Conservation (phyloP, 2,888 invertebrate species). For the Ametastegia equiseti region DNA sequence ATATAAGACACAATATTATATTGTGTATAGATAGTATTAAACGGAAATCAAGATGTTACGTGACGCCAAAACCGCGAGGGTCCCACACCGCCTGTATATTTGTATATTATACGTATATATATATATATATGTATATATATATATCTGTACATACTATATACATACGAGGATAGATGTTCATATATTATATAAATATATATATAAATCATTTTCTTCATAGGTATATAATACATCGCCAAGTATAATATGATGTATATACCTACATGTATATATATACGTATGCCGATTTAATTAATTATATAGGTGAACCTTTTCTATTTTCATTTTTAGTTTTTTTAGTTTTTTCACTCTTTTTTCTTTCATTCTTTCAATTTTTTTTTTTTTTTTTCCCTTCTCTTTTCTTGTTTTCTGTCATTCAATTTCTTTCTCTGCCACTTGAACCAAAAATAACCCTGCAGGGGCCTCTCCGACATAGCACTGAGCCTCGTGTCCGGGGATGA, state of each 20-base stretch:
- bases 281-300: too few species aligned
- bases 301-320: too few species aligned
- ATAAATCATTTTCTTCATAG: background rate
- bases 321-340: background rate
- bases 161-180: background rate
- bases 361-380: too few species aligned
- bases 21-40: background rate
- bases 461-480: slow-evolving; percentile 76
- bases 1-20: too few species aligned
- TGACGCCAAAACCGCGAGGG: background rate
- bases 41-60: slow-evolving; percentile 23
- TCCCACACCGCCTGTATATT: slow-evolving; percentile 21
- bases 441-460: slow-evolving; percentile 51
- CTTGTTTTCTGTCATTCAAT: background rate
- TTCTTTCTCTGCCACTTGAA: slow-evolving; percentile 57
- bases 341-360: background rate
- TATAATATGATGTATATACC: too few species aligned
- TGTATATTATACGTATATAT: background rate
- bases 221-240: too few species aligned
- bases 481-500: slow-evolving; percentile 77
- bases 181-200: background rate
- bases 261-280: too few species aligned
- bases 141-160: background rate
- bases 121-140: background rate
- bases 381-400: slow-evolving; percentile 46